phyloP scores from a whole-genome alignment of 2,113 vertebrate species.

The Apteryx owenii region DNA sequence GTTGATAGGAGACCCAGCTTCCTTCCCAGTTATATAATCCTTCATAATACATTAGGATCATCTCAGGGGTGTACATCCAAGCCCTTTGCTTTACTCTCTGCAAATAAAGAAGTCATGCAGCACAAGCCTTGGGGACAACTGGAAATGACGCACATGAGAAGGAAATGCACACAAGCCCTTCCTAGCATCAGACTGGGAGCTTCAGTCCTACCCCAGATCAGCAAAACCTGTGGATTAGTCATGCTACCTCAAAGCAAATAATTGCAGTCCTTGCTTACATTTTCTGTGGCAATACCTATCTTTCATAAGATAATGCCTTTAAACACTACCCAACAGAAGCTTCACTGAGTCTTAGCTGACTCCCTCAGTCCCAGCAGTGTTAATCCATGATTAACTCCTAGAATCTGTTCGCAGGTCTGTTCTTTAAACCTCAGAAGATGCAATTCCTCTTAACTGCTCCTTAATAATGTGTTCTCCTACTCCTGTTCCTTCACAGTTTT shows the following conservation, averaged over 20 bases:
- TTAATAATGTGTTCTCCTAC: conserved; percentile 2
- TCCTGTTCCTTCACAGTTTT: neutral
- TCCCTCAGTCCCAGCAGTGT: conserved; percentile 32
- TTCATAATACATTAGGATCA: neutral
- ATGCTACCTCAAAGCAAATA: conserved; percentile 50
- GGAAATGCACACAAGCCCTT: neutral
- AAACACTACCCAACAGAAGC: conserved; percentile 16
- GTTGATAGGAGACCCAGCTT: neutral
- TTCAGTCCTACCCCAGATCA: neutral
- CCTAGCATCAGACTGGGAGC: neutral
- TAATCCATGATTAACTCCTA: conserved; percentile 57
- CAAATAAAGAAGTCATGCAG: neutral
- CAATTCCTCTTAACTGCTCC: conserved; percentile 38
- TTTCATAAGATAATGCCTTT: conserved; percentile 50
- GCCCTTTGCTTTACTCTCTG: neutral
- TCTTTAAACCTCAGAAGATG: conserved; percentile 40
- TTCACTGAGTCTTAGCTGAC: neutral
- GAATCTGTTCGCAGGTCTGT: conserved; percentile 33
- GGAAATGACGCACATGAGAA: neutral
- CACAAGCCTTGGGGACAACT: neutral
- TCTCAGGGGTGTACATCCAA: neutral
- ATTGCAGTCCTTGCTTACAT: conserved; percentile 33
- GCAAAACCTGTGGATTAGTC: conserved; percentile 41
- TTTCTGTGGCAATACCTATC: conserved; percentile 33
- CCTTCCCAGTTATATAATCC: neutral